A percentile compares a stretch with the other conserved stretches of the same genome.
phyloP scores from a whole-genome alignment of 2,113 vertebrate species.

The Antigone vipio region DNA sequence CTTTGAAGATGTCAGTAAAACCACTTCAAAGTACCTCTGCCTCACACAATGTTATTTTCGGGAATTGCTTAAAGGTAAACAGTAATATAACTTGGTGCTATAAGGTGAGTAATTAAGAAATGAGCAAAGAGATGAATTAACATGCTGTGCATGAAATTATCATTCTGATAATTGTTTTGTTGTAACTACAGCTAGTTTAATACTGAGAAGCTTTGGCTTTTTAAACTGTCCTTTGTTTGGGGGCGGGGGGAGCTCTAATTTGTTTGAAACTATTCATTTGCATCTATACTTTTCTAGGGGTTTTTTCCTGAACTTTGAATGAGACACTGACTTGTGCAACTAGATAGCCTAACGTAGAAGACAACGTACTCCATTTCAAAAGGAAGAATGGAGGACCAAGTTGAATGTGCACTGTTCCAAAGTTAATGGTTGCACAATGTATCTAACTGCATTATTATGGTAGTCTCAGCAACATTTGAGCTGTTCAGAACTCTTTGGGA shows the following conservation, averaged over 20 bases:
- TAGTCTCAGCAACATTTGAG: neutral
- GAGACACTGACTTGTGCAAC: neutral
- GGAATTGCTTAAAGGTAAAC: constrained; percentile 23
- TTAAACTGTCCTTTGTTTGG: neutral
- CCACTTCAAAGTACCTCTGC: neutral
- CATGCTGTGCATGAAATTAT: neutral
- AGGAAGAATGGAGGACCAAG: neutral
- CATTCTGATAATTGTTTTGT: neutral
- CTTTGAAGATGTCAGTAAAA: constrained; percentile 32
- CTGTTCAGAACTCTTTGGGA: neutral
- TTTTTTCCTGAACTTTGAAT: neutral
- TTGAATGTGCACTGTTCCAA: neutral
- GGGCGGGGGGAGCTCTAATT: neutral
- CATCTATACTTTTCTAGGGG: neutral
- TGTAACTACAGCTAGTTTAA: neutral
- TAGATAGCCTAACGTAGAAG: neutral
- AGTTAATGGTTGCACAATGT: neutral
- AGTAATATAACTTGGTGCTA: neutral
- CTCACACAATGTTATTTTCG: neutral
- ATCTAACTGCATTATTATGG: neutral
- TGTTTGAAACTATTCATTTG: neutral
- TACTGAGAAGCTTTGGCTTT: neutral
- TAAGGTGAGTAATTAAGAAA: constrained; percentile 8
- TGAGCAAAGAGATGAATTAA: neutral
- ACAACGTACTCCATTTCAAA: neutral